Base-by-base conservation (phyloP, 2,113 vertebrate species). In the Myocastor coypus region DNA sequence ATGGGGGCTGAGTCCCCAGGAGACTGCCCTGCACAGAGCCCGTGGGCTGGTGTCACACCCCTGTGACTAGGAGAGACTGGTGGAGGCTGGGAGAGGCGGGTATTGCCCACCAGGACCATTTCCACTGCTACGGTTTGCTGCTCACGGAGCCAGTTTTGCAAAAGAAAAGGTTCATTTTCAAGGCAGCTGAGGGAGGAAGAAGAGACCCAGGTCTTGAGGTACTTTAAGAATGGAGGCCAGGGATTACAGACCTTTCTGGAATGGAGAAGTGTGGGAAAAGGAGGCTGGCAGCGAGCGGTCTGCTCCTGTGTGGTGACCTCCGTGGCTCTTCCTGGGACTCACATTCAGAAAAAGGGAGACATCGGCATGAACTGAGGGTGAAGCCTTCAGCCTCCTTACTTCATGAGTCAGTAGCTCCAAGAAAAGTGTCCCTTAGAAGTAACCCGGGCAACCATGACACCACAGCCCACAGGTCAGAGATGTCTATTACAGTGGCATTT, bases 11-110 rank as follows among this genome's bases (percentile, higher is more conserved):
- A 61, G 50, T 71, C 19, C 50, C 50, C 24, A 2, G 1, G 26
- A 73, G 52, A 50, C 19, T 46, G 8, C 7, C 19, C 30, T 19
- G 1, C 20, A 9, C 5, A 34, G 1, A 75, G 8, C 19, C 40
- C 6, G 1, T 1, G 12, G 7, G n/a, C 30, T 7, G 26, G 68
- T 46, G 12, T 4, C 69, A 40, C 3, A 0, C 34, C 19, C n/a
- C 1, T 34, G 9, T 63, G 30, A 7, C 83, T 40, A 9, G n/a
- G 55, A 55, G 34, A 71, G 20, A 55, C 4, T 40, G 46, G 2
- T 34, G 37, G 68, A 40, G 46, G 7, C 28, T 5, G 7, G n/a
- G 22, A 64, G 55, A 46, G 11, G 28, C 37, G 9, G 1, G n/a
- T 8, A 20, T 24, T 19, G n/a, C 83, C 52, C 52, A 26, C 71